Percentiles rank a stretch among this genome's conserved stretches.
Evolutionary conservation across 1,140 invertebrate species (phyloP).

Genomic region (Littorina saxatilis): DNA sequence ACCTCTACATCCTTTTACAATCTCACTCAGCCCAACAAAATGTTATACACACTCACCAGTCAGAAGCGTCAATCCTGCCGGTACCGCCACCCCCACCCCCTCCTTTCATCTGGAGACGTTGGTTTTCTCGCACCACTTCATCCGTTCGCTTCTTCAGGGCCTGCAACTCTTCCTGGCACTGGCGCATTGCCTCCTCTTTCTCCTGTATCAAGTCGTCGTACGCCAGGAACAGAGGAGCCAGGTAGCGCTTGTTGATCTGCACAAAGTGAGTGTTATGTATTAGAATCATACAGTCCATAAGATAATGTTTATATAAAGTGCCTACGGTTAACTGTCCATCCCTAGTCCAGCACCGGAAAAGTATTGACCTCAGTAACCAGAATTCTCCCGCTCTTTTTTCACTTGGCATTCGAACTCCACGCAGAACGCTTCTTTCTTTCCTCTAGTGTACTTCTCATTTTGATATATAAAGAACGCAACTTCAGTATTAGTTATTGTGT

Average conservation of each 20-base stretch:
- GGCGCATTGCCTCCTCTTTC: conserved; percentile 62
- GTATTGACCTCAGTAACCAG: too few relatives aligned
- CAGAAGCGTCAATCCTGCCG: conserved; percentile 44
- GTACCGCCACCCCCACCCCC: conserved; percentile 56
- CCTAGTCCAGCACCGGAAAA: too few relatives aligned
- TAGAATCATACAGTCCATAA: too few relatives aligned
- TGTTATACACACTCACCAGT: conserved; percentile 61
- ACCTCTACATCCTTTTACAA: background rate
- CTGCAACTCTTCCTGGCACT: conserved; percentile 66
- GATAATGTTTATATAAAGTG: too few relatives aligned
- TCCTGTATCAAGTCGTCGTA: conserved; percentile 72
- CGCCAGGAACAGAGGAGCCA: conserved; percentile 71
- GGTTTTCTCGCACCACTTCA: conserved; percentile 70
- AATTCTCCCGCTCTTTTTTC: too few relatives aligned
- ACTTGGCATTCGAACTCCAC: too few relatives aligned
- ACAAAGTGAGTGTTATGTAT: too few relatives aligned
- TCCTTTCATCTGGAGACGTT: conserved; percentile 59
- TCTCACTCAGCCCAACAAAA: background rate
- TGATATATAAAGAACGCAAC: too few relatives aligned
- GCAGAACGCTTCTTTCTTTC: too few relatives aligned
- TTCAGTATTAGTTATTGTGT: too few relatives aligned
- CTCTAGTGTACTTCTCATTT: too few relatives aligned
- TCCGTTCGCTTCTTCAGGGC: conserved; percentile 58
- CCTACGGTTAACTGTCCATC: too few relatives aligned
- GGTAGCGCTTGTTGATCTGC: conserved; percentile 69